Base-by-base conservation (phyloP, 2,113 vertebrate species). In the Malaclemys terrapin region DNA sequence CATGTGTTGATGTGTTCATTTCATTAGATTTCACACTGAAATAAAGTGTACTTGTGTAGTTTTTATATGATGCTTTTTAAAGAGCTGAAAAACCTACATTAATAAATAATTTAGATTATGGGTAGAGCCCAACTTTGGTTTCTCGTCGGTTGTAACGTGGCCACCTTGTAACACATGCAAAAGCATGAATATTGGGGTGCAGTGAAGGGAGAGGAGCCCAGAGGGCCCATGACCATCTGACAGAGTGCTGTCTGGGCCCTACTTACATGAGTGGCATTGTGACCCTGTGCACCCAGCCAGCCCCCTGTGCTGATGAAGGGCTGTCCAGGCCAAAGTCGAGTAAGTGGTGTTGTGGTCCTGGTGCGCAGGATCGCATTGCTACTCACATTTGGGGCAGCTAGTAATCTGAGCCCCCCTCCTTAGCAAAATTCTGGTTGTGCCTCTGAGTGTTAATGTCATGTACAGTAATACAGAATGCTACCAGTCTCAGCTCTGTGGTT, bases 121-220 rank as follows among this genome's bases (percentile, higher is more conserved):
- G 20, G 38, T 65, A 35, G 9, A 84, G 29, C 0, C 1, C 86
- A 79, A 50, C 38, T 92, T 88, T 83, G 47, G 9, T 88, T 94
- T 95, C 81, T 24, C 38, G 38, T 16, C n/a, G 35, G 10, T 88
- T 91, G 57, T 94, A 3, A n/a, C 83, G 38, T 92, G 87, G 45
- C 31, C 94, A 47, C 54, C 50, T 88, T 0, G 0, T 0, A 4
- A 20, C 2, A 10, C 11, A 22, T 10, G n/a, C 38, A 38, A 72
- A 72, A 72, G 19, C 65, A 38, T 19, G 4, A 38, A 38, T 38
- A 38, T 69, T 3, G 4, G 35, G 35, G 13, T 69, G 35, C 35
- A 38, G 65, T 69, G 17, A 69, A 17, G 29, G 65, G 35, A 38
- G 35, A 69, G 65, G 31, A n/a, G 29, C 14, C 35, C 35, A n/a